A percentile compares a stretch with the other conserved stretches of the same genome.
Evolutionary conservation across 2,888 invertebrate genomes (phyloP).

Genomic region (Lepidochitona cinerea): DNA sequence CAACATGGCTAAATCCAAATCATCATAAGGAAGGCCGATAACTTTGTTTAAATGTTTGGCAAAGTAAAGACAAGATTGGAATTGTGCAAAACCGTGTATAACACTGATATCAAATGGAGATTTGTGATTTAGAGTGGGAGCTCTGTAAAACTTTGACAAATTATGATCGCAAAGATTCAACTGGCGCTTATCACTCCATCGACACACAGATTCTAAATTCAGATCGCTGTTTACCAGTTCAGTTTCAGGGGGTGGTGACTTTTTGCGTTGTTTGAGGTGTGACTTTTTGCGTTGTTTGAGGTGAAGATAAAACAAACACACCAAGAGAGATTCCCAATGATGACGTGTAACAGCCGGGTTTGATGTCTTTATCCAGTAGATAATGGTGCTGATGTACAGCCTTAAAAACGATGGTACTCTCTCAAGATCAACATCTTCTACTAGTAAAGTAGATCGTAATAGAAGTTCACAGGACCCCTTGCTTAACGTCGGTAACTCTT

Average conservation of each 20-base stretch:
- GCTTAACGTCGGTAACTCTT: conserved; percentile 18
- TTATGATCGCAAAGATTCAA: conserved; percentile 2
- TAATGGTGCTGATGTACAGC: conserved; percentile 29
- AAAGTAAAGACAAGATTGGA: conserved; percentile 62
- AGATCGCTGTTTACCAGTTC: background rate
- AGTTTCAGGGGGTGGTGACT: background rate
- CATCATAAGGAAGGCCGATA: conserved; percentile 45
- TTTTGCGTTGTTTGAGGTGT: background rate
- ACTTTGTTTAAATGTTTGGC: conserved; percentile 60
- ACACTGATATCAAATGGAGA: conserved; percentile 34
- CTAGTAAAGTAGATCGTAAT: conserved; percentile 11
- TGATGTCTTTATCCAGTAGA: conserved; percentile 48
- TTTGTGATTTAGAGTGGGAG: conserved; percentile 31
- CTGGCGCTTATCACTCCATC: background rate
- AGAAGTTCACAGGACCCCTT: too few species aligned
- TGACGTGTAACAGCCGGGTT: conserved; percentile 40
- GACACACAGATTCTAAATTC: background rate
- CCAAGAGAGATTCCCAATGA: conserved; percentile 38
- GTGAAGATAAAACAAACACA: conserved; percentile 29
- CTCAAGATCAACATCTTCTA: conserved; percentile 17
- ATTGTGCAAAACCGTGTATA: conserved; percentile 7
- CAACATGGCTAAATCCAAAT: conserved; percentile 39
- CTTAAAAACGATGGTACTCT: conserved; percentile 3
- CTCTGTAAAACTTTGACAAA: conserved; percentile 36
- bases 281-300: background rate